Evolutionary conservation across 2,888 invertebrate species (phyloP), one percentile per base, ranked within the genome.

Genomic region (Hydraecia micacea): DNA sequence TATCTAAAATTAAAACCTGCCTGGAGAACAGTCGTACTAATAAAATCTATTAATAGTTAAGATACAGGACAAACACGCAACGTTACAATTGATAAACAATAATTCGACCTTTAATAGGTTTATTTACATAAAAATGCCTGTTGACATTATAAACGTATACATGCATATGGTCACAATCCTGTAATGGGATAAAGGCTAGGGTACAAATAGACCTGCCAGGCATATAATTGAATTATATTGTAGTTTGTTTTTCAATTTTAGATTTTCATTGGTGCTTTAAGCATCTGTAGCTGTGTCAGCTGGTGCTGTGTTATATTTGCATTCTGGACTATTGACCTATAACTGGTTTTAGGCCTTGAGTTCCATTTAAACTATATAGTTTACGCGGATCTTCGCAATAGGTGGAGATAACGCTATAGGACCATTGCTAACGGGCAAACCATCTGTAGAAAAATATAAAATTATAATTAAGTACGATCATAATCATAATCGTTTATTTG

Each of bases 81-180:
- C 39, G n/a, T 4, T 70, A 83, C 87, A 86, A 87, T 85, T 82
- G 87, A 89, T 86, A 88, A 88, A 88, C 86, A 89, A 90, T 88
- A 87, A 90, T 87, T 86, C 82, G 89, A 87, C 88, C 88, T 89
- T 91, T 91, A 76, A 73, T 77, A 79, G 84, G 75, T 73, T 76
- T 83, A 91, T 91, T 90, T 88, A 86, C 92, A 92, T 92, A 92
- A 92, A 92, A 90, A 91, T 91, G 86, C 81, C 79, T 71, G 80
- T 82, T 90, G 90, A 89, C 90, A 91, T 91, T 92, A 87, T 80
- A 81, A 85, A 80, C 11, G 65, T 60, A 65, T 52, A 77, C 70
- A 60, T 39, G 42, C 72, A 63, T 77, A 78, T 70, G 67, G 66
- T 52, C 72, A 46, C 74, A 75, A 69, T 73, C 62, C 78, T 36